phyloP scores from a whole-genome alignment of 1,140 invertebrate species.

The Apis cerana region DNA sequence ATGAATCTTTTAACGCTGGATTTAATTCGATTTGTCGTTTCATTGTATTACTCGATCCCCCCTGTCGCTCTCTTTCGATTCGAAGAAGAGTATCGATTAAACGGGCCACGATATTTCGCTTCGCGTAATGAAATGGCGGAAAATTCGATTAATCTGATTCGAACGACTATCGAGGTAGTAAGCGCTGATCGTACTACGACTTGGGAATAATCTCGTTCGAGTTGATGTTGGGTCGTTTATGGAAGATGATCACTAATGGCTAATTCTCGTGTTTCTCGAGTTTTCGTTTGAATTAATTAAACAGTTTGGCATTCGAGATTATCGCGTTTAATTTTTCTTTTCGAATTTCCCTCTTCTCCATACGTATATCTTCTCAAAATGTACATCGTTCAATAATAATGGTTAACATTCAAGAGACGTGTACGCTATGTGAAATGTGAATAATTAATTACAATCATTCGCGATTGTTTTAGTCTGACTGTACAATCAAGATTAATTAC shows the following conservation, averaged over 20 bases:
- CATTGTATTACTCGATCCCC: no score
- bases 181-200: not conserved
- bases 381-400: no score
- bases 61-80: no score
- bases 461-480: not conserved
- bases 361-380: no score
- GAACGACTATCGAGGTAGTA: not conserved
- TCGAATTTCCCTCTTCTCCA: no score
- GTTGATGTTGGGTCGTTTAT: not conserved
- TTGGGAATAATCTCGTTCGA: not conserved
- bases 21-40: no score
- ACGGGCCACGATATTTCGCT: not conserved
- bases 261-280: not conserved
- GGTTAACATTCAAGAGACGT: no score
- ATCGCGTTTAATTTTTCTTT: no score
- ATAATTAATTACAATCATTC: constrained; percentile 3
- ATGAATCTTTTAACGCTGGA: no score
- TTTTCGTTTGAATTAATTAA: not conserved
- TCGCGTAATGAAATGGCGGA: constrained; percentile 6
- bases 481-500: constrained; percentile 19
- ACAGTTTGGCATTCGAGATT: no score
- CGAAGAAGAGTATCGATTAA: constrained; percentile 27
- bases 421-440: no score
- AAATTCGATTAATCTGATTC: constrained; percentile 24
- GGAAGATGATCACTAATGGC: not conserved